Percentiles rank a stretch among this genome's conserved stretches.
These are phyloP conservation scores for Acrobasis repandana DNA, from an alignment of 2,888 invertebrate genomes.

Conservation along the genomic window DNA sequence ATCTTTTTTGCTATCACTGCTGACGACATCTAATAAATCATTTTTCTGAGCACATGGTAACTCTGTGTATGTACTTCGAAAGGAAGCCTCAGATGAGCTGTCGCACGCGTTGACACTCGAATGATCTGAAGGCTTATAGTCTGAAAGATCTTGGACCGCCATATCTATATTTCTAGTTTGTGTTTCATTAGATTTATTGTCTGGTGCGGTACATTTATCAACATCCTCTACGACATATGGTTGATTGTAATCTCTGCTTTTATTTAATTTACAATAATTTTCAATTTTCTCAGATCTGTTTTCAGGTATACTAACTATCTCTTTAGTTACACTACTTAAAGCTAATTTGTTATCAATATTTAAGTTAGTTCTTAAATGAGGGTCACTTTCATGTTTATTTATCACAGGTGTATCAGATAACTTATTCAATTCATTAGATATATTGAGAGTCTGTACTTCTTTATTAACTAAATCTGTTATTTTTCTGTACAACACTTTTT, in stretches of 20 bases:
- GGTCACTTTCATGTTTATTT: constrained; percentile 69
- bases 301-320: constrained; percentile 55
- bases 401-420: constrained; percentile 69
- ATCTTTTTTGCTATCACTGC: not conserved
- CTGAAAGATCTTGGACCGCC: constrained; percentile 25
- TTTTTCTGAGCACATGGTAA: constrained; percentile 40
- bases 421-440: constrained; percentile 53
- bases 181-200: constrained; percentile 29
- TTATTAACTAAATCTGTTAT: constrained; percentile 55
- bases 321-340: constrained; percentile 65
- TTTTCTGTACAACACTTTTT: constrained; percentile 43
- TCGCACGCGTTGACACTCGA: constrained; percentile 44
- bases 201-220: constrained; percentile 39
- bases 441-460: constrained; percentile 61
- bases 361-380: constrained; percentile 64
- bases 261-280: constrained; percentile 80
- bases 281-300: constrained; percentile 77
- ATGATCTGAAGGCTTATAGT: constrained; percentile 38
- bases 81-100: constrained; percentile 67
- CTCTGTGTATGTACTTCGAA: constrained; percentile 56
- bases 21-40: constrained; percentile 40
- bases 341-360: constrained; percentile 64
- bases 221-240: constrained; percentile 43
- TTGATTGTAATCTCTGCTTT: constrained; percentile 72
- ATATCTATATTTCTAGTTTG: constrained; percentile 26